These are phyloP conservation scores for Acrobasis consociella DNA, from an alignment of 2,888 invertebrate species.

Conservation along the genomic window DNA sequence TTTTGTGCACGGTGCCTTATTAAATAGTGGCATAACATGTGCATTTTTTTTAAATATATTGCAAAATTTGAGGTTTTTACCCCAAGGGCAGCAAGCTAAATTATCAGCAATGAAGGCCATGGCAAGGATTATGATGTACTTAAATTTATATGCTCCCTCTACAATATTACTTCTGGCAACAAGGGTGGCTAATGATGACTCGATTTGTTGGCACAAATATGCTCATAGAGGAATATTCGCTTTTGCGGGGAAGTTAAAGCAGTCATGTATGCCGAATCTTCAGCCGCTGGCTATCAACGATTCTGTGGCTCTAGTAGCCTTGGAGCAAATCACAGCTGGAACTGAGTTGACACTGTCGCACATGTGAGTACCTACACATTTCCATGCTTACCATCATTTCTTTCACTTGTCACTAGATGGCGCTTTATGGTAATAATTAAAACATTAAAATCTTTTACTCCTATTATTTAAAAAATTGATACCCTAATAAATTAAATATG, in stretches of 20 bases:
- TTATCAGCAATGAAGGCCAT: background rate
- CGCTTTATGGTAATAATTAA: too few species aligned
- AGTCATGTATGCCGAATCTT: slow-evolving; percentile 1
- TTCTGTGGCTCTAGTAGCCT: background rate
- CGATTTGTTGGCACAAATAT: background rate
- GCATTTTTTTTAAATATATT: background rate
- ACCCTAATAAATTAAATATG: too few species aligned
- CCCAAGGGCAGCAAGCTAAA: background rate
- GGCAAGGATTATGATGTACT: slow-evolving; percentile 10
- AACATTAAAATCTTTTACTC: too few species aligned
- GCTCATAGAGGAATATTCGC: background rate
- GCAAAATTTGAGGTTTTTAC: background rate
- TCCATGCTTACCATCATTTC: too few species aligned
- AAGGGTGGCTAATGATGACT: background rate
- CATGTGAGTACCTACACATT: slow-evolving; percentile 14
- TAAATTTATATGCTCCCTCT: background rate
- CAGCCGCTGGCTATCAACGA: background rate
- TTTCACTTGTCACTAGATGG: too few species aligned
- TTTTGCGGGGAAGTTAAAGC: slow-evolving; percentile 7
- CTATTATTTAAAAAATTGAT: too few species aligned
- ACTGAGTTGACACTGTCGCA: slow-evolving; percentile 1
- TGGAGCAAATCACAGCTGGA: slow-evolving; percentile 11
- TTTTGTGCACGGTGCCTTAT: slow-evolving; percentile 1
- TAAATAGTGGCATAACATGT: background rate
- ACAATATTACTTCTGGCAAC: background rate